Conservation (phyloP, 2,888 invertebrate species). For the Melieria picta region DNA sequence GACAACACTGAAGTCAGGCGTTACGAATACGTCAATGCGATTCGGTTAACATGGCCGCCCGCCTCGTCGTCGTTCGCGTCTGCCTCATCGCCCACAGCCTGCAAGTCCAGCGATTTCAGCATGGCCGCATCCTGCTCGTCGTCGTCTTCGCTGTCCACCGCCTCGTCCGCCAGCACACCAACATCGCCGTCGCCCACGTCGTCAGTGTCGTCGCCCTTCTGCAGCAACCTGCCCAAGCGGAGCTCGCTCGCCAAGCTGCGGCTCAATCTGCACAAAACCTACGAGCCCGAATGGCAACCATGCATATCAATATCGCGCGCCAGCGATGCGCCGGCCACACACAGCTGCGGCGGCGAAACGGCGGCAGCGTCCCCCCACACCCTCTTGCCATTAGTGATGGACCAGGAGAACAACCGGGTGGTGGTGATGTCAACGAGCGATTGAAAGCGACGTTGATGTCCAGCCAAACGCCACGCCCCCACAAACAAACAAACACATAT, state of each 20-base stretch:
- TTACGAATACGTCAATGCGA: slow-evolving; percentile 60
- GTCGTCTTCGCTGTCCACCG: slow-evolving; percentile 31
- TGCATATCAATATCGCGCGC: slow-evolving; percentile 56
- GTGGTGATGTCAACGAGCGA: slow-evolving; percentile 35
- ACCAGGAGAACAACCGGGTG: slow-evolving; percentile 32
- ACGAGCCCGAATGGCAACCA: slow-evolving; percentile 57
- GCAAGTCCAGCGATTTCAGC: slow-evolving; percentile 39
- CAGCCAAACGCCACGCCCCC: background rate
- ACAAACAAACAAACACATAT: slow-evolving; percentile 4
- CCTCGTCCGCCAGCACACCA: slow-evolving; percentile 39
- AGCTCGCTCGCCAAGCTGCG: slow-evolving; percentile 59
- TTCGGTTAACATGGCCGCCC: slow-evolving; percentile 60
- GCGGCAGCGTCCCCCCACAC: slow-evolving; percentile 27
- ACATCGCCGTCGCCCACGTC: slow-evolving; percentile 44
- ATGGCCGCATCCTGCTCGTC: slow-evolving; percentile 42
- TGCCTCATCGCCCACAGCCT: slow-evolving; percentile 41
- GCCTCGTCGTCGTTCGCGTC: slow-evolving; percentile 58
- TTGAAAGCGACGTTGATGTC: slow-evolving; percentile 7
- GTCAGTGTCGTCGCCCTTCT: slow-evolving; percentile 34
- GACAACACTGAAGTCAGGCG: slow-evolving; percentile 48
- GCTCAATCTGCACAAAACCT: slow-evolving; percentile 57
- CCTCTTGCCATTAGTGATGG: slow-evolving; percentile 13
- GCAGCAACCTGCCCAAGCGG: slow-evolving; percentile 49
- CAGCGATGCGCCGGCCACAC: slow-evolving; percentile 49
- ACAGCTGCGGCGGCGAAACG: slow-evolving; percentile 45